Evolutionary conservation across 2,797 vertebrate species (phyloP).

Genomic region (Pteropus rufus): DNA sequence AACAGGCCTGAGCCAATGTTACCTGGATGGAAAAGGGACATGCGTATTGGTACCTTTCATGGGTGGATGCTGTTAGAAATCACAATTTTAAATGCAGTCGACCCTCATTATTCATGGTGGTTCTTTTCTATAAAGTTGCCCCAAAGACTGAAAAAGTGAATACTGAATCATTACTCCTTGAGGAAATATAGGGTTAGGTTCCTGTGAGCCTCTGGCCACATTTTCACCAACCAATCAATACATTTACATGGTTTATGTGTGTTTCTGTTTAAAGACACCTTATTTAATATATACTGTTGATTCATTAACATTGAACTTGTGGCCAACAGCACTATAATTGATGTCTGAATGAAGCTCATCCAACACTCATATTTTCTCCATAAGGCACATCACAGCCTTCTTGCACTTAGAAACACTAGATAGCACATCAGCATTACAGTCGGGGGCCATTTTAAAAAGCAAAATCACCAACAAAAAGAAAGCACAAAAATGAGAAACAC

Average conservation of each 20-base stretch:
- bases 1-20: neutral
- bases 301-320: neutral
- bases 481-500: neutral
- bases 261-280: conserved; percentile 32
- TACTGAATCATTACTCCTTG: neutral
- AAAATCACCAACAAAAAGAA: conserved; percentile 22
- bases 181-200: neutral
- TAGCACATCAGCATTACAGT: neutral
- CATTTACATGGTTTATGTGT: neutral
- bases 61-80: neutral
- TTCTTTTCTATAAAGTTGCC: neutral
- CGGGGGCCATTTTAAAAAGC: neutral
- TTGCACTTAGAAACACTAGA: neutral
- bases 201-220: neutral
- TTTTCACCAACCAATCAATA: neutral
- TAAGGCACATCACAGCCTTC: neutral
- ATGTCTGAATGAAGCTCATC: neutral
- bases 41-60: neutral
- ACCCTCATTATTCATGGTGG: neutral
- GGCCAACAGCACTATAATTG: neutral
- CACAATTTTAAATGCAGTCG: neutral
- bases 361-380: neutral
- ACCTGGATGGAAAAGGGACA: neutral
- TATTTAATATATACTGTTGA: neutral
- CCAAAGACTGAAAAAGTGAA: neutral